Evolutionary conservation across 2,888 invertebrate species (phyloP), one percentile per base, ranked within the genome.

Genomic region (Nymphalis urticae): DNA sequence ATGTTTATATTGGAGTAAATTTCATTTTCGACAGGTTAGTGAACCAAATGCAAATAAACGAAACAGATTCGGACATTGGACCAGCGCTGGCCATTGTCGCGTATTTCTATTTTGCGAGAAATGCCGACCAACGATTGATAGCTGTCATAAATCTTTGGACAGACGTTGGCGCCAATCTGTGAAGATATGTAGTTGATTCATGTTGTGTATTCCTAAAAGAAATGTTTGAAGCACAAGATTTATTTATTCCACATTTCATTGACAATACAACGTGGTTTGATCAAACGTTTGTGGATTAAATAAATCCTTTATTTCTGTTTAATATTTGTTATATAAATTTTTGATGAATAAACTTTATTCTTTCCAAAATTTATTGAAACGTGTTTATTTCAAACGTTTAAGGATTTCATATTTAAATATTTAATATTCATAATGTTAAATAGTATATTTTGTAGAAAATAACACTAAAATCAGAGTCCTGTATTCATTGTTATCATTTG

Each of bases 101-200:
- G 21, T 32, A 56, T 56, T 56, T 32, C 32, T 56, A 56, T 56
- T 56, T 56, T 32, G n/a, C n/a, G 51, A 51, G 19, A 19, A 51
- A 51, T 10, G 67, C 19, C 42, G 58, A 50, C 62, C 56, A 62
- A 17, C 24, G 62, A 62, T 67, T 62, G 67, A 67, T 67, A 54
- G 24, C n/a, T 16, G 16, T 48, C 62, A 56, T 67, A 62, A 67
- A 67, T 67, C 54, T 67, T 56, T 7, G 62, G 58, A 48, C 62
- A 58, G 67, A 67, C 56, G 56, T 48, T 54, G 67, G 67, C 62
- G 67, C 67, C 67, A 50, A 67, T 56, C 48, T 27, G 50, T 27
- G n/a, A 58, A 42, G 58, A 58, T 58, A 58, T 42, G 36, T 19
- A 19, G 42, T 58, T 58, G 36, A 42, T 58, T 42, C 58, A 58